Evolutionary conservation across 2,888 invertebrate species (phyloP), one percentile per base, ranked within the genome.

Genomic region (Iselma pallidipennis): DNA sequence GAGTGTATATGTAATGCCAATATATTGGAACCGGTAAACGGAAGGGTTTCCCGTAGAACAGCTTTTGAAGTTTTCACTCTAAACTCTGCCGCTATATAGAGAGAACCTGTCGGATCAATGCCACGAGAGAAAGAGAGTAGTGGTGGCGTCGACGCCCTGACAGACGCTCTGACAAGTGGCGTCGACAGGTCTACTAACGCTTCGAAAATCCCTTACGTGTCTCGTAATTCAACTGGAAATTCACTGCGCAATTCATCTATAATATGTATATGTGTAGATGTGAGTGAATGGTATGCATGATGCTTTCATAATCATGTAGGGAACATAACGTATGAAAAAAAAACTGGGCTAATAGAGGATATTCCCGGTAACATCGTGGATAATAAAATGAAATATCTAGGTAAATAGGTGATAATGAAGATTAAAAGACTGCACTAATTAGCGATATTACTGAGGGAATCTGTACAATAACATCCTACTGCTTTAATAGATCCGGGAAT

Each of bases 81-180:
- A 45, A 45, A 45, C 45, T 45, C 45, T 45, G 12, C 6, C 16
- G 2, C 7, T 31, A 33, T n/a, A 33, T 37, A 37, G 16, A 16
- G 23, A 21, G 63, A 58, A 56, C 63, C 56, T 63, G 63, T 59
- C 63, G 56, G 59, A 63, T 63, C 63, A 63, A 63, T 63, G 63
- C 63, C 49, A n/a, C 12, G 12, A 51, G 2, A 51, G 23, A 19
- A 28, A n/a, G 31, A 21, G 28, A 50, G 25, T n/a, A 28, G 28
- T 25, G 1, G 10, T 19, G 14, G 51, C 2, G 10, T 7, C 64
- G 64, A 61, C 62, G 66, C 66, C 61, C 65, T 66, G 66, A 65
- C 63, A 65, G 66, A 65, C 65, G 67, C 65, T 63, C 65, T 66
- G 67, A 67, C 67, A 67, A 66, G 67, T 67, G 65, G 64, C 61